Evolutionary conservation across 2,797 vertebrate genomes (phyloP), one percentile per base, ranked within the genome.

Genomic region (Megaceryle alcyon): DNA sequence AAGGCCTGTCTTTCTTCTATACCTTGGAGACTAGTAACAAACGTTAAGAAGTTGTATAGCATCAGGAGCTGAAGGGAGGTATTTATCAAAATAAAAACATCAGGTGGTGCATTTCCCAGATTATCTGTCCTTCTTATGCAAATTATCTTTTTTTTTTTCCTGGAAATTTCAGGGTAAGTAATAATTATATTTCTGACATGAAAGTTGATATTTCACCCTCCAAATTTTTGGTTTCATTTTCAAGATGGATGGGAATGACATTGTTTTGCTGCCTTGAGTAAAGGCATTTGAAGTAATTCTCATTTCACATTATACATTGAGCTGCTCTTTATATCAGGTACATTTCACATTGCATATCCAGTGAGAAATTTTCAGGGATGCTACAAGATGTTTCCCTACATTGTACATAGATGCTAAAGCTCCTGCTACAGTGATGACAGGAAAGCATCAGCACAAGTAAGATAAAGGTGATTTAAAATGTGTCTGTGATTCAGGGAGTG

Each of bases 391-490:
- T 84, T 92, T 96, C 37, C 88, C 84, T 92, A 68, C 91, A 78
- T 63, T 80, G 76, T 65, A 65, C 87, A 35, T 35, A 69, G 88
- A 92, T 49, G n/a, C 84, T 86, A 71, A 72, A 89, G 94, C 80
- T 97, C 96, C 91, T 82, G 96, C 92, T 90, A 75, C 70, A 91
- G 75, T 43, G 46, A 96, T 96, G 94, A 63, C 96, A 97, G 97
- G 94, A 94, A 97, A 97, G 91, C 95, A 97, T 97, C 97, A 97
- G 94, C 85, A 82, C 86, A 96, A 97, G 93, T 92, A 94, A 98
- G 97, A 98, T 98, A 97, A 98, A 98, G 96, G 96, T 95, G 97
- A 95, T 97, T 97, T 96, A 97, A 97, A 97, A 97, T 72, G 85
- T 43, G 91, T 83, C 92, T 96, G 92, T 97, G 94, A 95, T 84